Base-by-base conservation (phyloP, 2,888 invertebrate genomes). In the Cantharis nigra region DNA sequence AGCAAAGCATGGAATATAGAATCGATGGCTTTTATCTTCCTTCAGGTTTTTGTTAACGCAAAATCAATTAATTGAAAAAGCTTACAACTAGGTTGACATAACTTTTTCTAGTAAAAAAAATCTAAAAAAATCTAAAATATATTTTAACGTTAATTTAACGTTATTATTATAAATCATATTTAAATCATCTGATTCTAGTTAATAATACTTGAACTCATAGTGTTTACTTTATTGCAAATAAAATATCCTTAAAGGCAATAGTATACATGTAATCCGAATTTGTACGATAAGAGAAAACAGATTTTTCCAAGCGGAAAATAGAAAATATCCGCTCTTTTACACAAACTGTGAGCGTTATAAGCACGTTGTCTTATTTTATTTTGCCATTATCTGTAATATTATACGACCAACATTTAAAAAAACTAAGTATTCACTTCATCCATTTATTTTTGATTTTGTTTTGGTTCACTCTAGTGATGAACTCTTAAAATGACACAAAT, bases 231-330 rank as follows among this genome's bases (percentile, higher is more conserved):
- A 71, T 62, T 72, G 30, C 30, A 28, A 67, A 71, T 69, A 67
- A 75, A 71, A 75, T 72, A 69, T 62, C 64, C 65, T 69, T 67
- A 26, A 69, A 75, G 18, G 33, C 70, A 71, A 63, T n/a, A 75
- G 16, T 72, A 67, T 73, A 73, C 30, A 69, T 63, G 69, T 65
- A 71, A 75, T 75, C 71, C 69, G 26, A 75, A 75, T 33, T 69
- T 62, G 71, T 49, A 33, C 71, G 75, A 75, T 75, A 75, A 75
- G 69, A 71, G 75, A 71, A 75, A 69, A 75, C 71, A 71, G 71
- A 75, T 75, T 75, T 75, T 75, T 71, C 75, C 75, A 69, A 75
- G 75, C 75, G 65, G 75, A 75, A 75, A 75, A 75, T 75, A 71
- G 70, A 49, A 75, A 75, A 75, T 75, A 71, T 64, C 75, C 75